Base-by-base conservation (phyloP, 2,888 invertebrate species). In the Margaritifera margaritifera region DNA sequence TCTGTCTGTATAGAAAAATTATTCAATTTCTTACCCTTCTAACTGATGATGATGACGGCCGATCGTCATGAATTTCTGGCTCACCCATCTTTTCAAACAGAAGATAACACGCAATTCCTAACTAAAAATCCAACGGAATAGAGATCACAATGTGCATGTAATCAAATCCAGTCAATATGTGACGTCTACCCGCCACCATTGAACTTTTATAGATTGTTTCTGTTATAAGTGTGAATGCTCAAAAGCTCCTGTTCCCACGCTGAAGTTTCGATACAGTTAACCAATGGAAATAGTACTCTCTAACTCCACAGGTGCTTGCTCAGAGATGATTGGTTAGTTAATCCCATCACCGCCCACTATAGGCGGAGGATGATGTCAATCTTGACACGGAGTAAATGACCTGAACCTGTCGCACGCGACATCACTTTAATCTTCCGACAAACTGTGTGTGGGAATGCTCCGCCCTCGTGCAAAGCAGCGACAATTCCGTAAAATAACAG, bases 231-330 rank as follows among this genome's bases (percentile, higher is more conserved):
- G 86, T 83, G 86, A 86, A 86, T 81, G 74, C 79, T 74, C 74
- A 75, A 74, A 75, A 77, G 75, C 71, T 77, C 75, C 70, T 78
- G 73, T 86, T 86, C 86, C 86, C 86, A 86, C 86, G 86, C 77
- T 86, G 75, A 74, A 74, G 77, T 79, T 72, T 78, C 80, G 68
- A 65, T 50, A 79, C 78, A 61, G 55, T 57, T 67, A 68, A 65
- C 86, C 85, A 86, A 86, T 85, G 77, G 68, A 55, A 66, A 61
- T 51, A 52, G 25, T 52, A 42, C 55, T 63, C 64, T 66, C 73
- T 65, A 72, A 65, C 59, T 68, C 64, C 72, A 74, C 77, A 72
- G 71, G 74, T 74, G 72, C 66, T 66, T 62, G 54, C 25, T n/a
- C 24, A 15, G 5, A 25, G 61, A n/a, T 66, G 68, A 72, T 74